A percentile compares a stretch with the other conserved stretches of the same genome.
Conservation (phyloP, 2,888 invertebrate species). For the Dicranocentrus wangi region DNA sequence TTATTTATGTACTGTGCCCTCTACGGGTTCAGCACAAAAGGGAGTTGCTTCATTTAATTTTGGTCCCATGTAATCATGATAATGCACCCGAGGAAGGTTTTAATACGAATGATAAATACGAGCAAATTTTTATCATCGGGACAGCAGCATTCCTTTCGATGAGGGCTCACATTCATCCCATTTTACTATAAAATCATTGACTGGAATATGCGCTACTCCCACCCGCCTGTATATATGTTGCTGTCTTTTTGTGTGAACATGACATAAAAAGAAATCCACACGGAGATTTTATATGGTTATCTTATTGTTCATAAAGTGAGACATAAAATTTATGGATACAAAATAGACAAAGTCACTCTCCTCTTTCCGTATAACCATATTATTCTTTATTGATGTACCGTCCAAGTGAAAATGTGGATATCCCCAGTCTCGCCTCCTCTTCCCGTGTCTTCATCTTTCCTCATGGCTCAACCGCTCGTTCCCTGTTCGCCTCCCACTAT, state of each 20-base stretch:
- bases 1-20: too few relatives aligned
- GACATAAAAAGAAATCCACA: slow-evolving; percentile 53
- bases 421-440: neutral
- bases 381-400: slow-evolving; percentile 29
- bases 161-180: neutral
- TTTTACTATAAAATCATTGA: neutral
- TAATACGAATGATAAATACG: neutral
- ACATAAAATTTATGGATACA: slow-evolving; percentile 64
- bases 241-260: slow-evolving; percentile 25
- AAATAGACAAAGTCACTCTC: slow-evolving; percentile 37
- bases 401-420: neutral
- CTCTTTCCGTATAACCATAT: neutral
- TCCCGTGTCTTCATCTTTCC: neutral
- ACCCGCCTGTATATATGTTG: neutral
- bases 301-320: slow-evolving; percentile 65
- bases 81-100: neutral
- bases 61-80: neutral
- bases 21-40: too few relatives aligned
- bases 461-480: too few relatives aligned
- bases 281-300: slow-evolving; percentile 58
- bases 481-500: too few relatives aligned
- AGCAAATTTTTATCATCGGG: slow-evolving; percentile 8
- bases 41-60: too few relatives aligned
- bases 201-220: neutral
- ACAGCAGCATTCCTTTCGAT: neutral